Base-by-base conservation (phyloP, 2,113 vertebrate genomes). In the Todiramphus saurophagus region DNA sequence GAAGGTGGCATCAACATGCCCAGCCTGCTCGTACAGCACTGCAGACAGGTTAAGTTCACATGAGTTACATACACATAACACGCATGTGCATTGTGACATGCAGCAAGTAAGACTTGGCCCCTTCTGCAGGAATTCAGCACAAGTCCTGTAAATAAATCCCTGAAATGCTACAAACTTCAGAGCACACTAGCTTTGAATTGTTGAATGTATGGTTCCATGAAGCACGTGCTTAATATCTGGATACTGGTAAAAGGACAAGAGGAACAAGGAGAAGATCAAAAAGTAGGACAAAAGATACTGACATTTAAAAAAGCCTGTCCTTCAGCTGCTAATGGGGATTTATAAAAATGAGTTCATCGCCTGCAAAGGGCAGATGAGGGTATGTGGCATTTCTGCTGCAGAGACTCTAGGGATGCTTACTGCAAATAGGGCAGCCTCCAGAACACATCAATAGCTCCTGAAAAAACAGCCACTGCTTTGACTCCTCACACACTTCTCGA, bases 351-450 rank as follows among this genome's bases (percentile, higher is more conserved):
- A 96, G 81, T 72, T 93, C 69, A 43, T 14, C 25, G 11, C 19
- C 53, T 53, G 84, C 83, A 87, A 72, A 94, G 83, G 74, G 77
- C 55, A 70, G 17, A 28, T 83, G 76, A 96, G 93, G 96, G 80
- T 63, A 78, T 6, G 55, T 60, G 75, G 72, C 33, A 46, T 56
- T 94, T 70, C 67, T 93, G 87, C 85, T 64, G 60, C 35, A 74
- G 63, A 81, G 51, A 31, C 76, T 69, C 79, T 11, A 48, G 85
- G 85, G 83, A 94, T 64, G 60, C 79, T 83, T 21, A 10, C 55
- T 90, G 79, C 86, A 95, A 96, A 86, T 23, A 89, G 91, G 68
- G 73, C 90, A 94, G 63, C 25, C 69, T 64, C 79, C 75, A 89
- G 85, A 90, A n/a, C 25, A 85, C 55, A 64, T 25, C 58, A 17